Evolutionary conservation across 1,140 invertebrate genomes (phyloP).

Genomic region (Drosophila chauvacae): DNA sequence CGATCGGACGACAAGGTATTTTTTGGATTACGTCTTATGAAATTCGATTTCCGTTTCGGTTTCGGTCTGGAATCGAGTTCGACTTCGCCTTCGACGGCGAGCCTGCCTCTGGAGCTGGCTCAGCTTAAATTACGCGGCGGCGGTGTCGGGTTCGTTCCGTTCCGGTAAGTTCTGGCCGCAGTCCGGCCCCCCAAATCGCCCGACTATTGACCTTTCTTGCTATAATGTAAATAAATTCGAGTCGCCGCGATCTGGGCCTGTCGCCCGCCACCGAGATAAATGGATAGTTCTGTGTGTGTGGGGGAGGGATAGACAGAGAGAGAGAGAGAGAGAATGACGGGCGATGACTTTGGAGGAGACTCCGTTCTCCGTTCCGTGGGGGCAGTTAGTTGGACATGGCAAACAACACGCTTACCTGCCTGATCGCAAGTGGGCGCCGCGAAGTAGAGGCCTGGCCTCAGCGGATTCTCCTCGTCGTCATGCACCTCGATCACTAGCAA

Average conservation of each 20-base stretch:
- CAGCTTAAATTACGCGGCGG: conserved; percentile 36
- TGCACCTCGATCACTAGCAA: conserved; percentile 79
- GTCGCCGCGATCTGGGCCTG: conserved; percentile 8
- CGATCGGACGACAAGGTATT: conserved; percentile 32
- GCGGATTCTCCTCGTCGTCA: conserved; percentile 79
- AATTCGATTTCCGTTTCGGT: conserved; percentile 27
- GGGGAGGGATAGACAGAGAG: conserved; percentile 15
- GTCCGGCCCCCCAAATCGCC: conserved; percentile 55
- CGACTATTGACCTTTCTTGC: conserved; percentile 61
- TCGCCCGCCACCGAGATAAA: conserved; percentile 15
- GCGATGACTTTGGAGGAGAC: conserved; percentile 1
- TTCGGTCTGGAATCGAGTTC: conserved; percentile 5
- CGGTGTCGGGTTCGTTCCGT: conserved; percentile 3
- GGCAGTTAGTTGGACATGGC: conserved; percentile 74
- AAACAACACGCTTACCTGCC: conserved; percentile 85
- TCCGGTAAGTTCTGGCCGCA: conserved; percentile 28
- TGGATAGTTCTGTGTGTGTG: neutral
- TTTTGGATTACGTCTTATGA: conserved; percentile 28
- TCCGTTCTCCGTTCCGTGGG: conserved; percentile 9
- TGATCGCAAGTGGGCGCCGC: conserved; percentile 79
- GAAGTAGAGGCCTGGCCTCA: conserved; percentile 77
- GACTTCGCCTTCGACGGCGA: neutral
- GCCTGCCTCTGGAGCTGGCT: conserved; percentile 6
- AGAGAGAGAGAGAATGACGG: conserved; percentile 23
- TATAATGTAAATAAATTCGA: conserved; percentile 48